Evolutionary conservation across 2,888 invertebrate genomes (phyloP), one percentile per base, ranked within the genome.

Genomic region (Brachyptera risi): DNA sequence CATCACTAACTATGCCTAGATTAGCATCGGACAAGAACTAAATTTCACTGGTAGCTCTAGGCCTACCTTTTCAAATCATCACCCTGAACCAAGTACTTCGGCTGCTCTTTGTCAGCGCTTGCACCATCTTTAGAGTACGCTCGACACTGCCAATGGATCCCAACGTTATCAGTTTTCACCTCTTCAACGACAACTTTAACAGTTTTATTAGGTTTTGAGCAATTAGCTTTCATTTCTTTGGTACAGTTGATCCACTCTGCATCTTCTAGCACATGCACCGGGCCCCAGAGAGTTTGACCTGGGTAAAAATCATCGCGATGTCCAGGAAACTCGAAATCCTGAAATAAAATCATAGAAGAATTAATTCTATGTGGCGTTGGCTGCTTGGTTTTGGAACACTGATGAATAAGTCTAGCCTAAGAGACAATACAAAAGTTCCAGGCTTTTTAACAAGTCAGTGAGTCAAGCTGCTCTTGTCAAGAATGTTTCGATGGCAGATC

Each of bases 81-180:
- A 59, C 88, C 89, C 71, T 83, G 76, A 1, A 88, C 78, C n/a
- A 80, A 74, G 57, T 79, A 79, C 68, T 84, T 87, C 11, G 90
- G 89, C 67, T 88, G 87, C 63, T 78, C 77, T 61, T 85, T 84
- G 47, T 80, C 80, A 1, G 80, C 76, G 47, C 70, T 70, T 47
- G 65, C 62, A 17, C 76, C 77, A 66, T 83, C 79, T 68, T 85
- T 85, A 13, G 87, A 79, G 63, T 77, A 78, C 0, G 87, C 86
- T 66, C 86, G 84, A 70, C 91, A 92, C 67, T 91, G 88, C 94
- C 95, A 95, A 69, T 89, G 88, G 1, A 96, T 91, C 68, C 87
- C 89, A 17, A 95, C 85, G 66, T 87, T 84, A 65, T 86, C 85
- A 1, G 91, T 88, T 71, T 88, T 83, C 7, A 95, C 88, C 56